Percentiles rank a stretch among this genome's conserved stretches.
phyloP scores from a whole-genome alignment of 2,113 vertebrate species.

The Apodemus sylvaticus region DNA sequence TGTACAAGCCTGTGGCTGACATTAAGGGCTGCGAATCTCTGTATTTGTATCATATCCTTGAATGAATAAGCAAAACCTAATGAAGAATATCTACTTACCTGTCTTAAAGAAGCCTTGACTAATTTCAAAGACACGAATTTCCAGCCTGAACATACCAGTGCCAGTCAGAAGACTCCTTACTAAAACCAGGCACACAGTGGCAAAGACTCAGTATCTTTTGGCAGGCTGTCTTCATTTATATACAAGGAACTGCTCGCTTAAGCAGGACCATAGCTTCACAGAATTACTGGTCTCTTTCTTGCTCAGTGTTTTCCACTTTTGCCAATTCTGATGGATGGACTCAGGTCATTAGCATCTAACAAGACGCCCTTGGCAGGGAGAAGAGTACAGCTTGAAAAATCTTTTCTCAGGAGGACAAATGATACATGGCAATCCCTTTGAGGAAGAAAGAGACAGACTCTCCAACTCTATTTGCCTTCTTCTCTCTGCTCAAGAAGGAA shows the following conservation, averaged over 20 bases:
- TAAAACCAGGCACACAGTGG: neutral
- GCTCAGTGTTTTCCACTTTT: conserved; percentile 7
- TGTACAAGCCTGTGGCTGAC: neutral
- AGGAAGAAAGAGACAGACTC: neutral
- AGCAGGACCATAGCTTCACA: neutral
- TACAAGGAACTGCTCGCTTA: neutral
- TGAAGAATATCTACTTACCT: neutral
- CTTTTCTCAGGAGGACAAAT: neutral
- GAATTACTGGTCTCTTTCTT: neutral
- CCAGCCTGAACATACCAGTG: neutral
- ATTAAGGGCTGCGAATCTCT: neutral
- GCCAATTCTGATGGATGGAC: neutral
- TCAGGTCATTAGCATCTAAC: neutral
- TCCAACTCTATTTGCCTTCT: neutral
- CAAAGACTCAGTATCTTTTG: neutral
- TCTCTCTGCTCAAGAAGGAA: neutral
- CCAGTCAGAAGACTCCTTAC: neutral
- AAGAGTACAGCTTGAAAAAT: neutral
- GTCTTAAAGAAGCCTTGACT: neutral
- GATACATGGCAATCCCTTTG: neutral
- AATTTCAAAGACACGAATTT: neutral
- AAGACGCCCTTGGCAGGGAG: neutral
- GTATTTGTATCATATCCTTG: neutral
- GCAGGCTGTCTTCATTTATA: neutral
- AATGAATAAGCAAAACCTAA: neutral